These are phyloP conservation scores for Dromius quadrimaculatus DNA, from an alignment of 2,888 invertebrate genomes.

Conservation along the genomic window DNA sequence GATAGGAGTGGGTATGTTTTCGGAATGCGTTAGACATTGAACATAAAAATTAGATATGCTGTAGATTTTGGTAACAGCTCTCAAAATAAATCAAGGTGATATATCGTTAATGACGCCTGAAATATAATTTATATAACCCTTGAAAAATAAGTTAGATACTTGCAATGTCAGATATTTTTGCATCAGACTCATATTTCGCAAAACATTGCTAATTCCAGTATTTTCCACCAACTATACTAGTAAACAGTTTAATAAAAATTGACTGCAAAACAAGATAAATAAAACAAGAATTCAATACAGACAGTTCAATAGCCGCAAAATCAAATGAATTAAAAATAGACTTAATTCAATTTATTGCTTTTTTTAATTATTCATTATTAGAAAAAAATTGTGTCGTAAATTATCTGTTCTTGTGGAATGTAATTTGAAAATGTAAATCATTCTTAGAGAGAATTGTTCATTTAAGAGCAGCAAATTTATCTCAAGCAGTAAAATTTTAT, in stretches of 20 bases:
- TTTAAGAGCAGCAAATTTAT: constrained; percentile 9
- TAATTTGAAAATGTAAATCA: constrained; percentile 10
- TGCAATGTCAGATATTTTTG: constrained; percentile 2
- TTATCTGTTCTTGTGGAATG: constrained; percentile 1
- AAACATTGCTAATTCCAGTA: too few species aligned
- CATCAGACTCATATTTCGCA: too few species aligned
- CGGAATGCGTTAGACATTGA: neutral
- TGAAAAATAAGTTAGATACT: constrained; percentile 8
- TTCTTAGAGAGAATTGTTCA: constrained; percentile 1
- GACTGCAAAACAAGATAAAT: constrained; percentile 21
- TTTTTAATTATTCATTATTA: constrained; percentile 17
- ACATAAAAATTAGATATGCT: neutral
- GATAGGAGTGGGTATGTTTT: neutral
- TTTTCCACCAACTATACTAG: too few species aligned
- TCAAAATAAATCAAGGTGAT: constrained; percentile 33
- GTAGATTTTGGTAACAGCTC: constrained; percentile 18
- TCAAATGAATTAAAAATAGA: constrained; percentile 13
- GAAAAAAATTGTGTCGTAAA: constrained; percentile 15
- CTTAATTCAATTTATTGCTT: constrained; percentile 1
- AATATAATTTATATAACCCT: constrained; percentile 31
- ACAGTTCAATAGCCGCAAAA: constrained; percentile 10
- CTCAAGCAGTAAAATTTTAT: neutral
- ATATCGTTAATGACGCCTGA: constrained; percentile 5
- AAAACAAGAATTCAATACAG: neutral
- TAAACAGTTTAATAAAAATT: constrained; percentile 2